Conservation (phyloP, 2,797 vertebrate genomes). For the Myotis findleyi region DNA sequence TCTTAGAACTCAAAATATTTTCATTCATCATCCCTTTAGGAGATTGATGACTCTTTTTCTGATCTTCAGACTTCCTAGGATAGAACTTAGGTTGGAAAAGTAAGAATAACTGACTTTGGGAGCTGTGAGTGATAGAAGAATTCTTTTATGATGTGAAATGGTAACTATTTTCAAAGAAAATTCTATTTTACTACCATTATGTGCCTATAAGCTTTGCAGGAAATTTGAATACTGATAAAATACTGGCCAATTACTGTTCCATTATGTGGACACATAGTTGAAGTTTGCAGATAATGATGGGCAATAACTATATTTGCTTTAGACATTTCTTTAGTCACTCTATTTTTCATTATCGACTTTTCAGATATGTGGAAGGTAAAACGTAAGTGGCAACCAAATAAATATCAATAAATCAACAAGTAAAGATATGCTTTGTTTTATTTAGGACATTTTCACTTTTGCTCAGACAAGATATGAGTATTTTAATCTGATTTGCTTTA, state of each 20-base stretch:
- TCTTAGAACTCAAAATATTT: not conserved
- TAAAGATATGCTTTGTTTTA: not conserved
- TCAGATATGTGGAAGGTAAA: not conserved
- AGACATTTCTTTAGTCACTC: not conserved
- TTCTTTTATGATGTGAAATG: not conserved
- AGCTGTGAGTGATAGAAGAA: not conserved
- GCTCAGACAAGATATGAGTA: not conserved
- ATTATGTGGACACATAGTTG: not conserved
- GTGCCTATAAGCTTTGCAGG: not conserved
- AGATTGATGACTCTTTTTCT: not conserved
- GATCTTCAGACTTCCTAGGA: not conserved
- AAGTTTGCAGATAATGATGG: not conserved
- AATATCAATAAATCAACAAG: not conserved
- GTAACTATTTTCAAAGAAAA: not conserved
- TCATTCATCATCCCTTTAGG: not conserved
- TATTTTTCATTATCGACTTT: not conserved
- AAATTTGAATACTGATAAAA: not conserved
- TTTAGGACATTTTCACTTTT: not conserved
- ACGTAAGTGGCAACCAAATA: not conserved
- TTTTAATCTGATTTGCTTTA: not conserved
- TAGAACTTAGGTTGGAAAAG: not conserved
- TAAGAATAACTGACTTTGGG: not conserved
- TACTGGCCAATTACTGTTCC: not conserved
- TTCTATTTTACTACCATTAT: not conserved
- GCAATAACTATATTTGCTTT: not conserved